Evolutionary conservation across 1,140 invertebrate species (phyloP).

Genomic region (Cotesia chilonis): DNA sequence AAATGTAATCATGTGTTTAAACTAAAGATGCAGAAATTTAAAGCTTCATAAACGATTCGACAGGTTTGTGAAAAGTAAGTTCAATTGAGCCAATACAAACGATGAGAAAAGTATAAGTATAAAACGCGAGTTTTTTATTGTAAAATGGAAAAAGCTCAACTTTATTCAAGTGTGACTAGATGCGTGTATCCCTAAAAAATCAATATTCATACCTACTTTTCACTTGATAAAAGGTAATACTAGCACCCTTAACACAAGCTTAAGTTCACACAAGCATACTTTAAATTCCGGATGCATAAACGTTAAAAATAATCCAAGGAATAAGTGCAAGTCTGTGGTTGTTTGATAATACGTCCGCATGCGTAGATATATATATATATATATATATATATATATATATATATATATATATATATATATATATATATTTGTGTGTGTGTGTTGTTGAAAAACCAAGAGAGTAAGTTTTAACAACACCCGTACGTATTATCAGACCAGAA

Average conservation of each 20-base stretch:
- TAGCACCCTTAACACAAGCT: too few species aligned
- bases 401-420: neutral
- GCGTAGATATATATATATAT: neutral
- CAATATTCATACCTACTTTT: too few species aligned
- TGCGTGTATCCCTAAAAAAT: neutral
- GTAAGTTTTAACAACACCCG: constrained; percentile 53
- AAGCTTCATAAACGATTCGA: constrained; percentile 46
- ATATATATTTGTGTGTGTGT: neutral
- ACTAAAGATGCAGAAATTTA: constrained; percentile 49
- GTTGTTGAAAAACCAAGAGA: constrained; percentile 41
- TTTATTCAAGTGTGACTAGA: neutral
- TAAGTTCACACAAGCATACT: too few species aligned
- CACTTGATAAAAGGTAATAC: too few species aligned
- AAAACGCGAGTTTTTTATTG: neutral
- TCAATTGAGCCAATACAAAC: neutral
- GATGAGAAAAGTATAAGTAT: neutral
- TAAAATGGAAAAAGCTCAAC: neutral
- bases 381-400: too few species aligned
- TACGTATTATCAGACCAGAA: constrained; percentile 32
- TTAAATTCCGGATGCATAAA: too few species aligned
- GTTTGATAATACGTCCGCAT: neutral
- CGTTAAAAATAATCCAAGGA: neutral
- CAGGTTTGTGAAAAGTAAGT: constrained; percentile 11
- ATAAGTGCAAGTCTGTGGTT: neutral
- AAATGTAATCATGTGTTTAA: constrained; percentile 18